Evolutionary conservation across 2,113 vertebrate species (phyloP).

Genomic region (Vicugna pacos): DNA sequence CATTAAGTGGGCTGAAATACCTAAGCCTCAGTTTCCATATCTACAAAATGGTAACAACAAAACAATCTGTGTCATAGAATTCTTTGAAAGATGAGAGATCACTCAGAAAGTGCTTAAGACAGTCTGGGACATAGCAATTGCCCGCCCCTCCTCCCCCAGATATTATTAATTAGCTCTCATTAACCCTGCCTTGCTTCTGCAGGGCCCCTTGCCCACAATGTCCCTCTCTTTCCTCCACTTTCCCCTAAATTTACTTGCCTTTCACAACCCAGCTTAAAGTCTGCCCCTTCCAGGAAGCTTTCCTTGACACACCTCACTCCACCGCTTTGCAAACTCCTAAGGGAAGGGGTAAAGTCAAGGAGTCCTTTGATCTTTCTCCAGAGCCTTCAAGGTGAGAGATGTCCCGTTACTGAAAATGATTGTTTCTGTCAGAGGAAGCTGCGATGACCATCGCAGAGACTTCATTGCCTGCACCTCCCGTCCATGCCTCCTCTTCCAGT

Average conservation of each 20-base stretch:
- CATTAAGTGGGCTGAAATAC: neutral
- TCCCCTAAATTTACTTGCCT: neutral
- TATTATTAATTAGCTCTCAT: too few species aligned
- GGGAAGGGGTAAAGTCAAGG: neutral
- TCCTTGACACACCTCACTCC: neutral
- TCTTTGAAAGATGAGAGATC: neutral
- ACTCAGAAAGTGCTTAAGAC: neutral
- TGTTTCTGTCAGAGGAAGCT: neutral
- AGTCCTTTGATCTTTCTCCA: neutral
- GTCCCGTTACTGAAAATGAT: fast-evolving
- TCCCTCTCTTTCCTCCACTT: neutral
- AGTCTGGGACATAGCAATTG: neutral
- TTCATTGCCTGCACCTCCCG: neutral
- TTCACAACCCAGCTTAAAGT: neutral
- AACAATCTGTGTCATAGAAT: neutral
- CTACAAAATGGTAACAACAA: neutral
- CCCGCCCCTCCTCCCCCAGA: neutral
- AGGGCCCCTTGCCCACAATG: neutral
- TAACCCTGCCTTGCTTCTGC: neutral
- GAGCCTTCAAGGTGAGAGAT: neutral
- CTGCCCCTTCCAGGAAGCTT: neutral
- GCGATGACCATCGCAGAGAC: neutral
- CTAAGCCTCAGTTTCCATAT: neutral
- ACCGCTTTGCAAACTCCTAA: neutral
- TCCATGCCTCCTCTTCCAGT: neutral